Conservation (phyloP, 2,888 invertebrate species). For the Dioctria linearis region DNA sequence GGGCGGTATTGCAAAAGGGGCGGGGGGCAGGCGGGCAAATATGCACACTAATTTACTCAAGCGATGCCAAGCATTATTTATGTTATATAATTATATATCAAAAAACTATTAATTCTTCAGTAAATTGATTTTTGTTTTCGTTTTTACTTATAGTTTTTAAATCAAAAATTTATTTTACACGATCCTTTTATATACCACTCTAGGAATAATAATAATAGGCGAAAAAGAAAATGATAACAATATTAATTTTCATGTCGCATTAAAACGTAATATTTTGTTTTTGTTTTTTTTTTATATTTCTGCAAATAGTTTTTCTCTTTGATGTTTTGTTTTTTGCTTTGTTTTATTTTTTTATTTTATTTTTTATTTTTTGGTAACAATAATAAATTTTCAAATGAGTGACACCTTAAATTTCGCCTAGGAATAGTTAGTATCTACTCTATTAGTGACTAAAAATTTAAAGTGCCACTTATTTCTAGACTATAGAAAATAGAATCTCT, state of each 20-base stretch:
- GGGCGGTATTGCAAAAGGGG: background rate
- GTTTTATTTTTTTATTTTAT: background rate
- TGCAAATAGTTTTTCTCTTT: conserved; percentile 25
- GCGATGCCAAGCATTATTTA: conserved; percentile 63
- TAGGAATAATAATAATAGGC: conserved; percentile 24
- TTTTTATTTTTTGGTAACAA: conserved; percentile 15
- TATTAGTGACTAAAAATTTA: background rate
- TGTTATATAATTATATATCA: conserved; percentile 29
- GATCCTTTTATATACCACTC: background rate
- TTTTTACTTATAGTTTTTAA: conserved; percentile 19
- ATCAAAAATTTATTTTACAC: conserved; percentile 15
- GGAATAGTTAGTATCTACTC: background rate
- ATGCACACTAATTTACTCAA: conserved; percentile 62
- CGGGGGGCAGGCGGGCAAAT: conserved; percentile 57
- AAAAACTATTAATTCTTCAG: conserved; percentile 37
- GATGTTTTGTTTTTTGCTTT: background rate
- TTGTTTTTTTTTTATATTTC: background rate
- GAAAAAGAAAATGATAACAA: conserved; percentile 13
- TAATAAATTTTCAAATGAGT: conserved; percentile 3
- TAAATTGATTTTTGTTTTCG: conserved; percentile 17
- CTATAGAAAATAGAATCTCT: conserved; percentile 8
- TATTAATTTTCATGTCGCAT: conserved; percentile 8
- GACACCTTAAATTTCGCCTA: conserved; percentile 13
- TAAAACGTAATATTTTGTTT: background rate
- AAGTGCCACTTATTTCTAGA: conserved; percentile 19